A percentile compares a stretch with the other conserved stretches of the same genome.
phyloP scores from a whole-genome alignment of 1,140 invertebrate genomes.

The Holotrichia oblita region DNA sequence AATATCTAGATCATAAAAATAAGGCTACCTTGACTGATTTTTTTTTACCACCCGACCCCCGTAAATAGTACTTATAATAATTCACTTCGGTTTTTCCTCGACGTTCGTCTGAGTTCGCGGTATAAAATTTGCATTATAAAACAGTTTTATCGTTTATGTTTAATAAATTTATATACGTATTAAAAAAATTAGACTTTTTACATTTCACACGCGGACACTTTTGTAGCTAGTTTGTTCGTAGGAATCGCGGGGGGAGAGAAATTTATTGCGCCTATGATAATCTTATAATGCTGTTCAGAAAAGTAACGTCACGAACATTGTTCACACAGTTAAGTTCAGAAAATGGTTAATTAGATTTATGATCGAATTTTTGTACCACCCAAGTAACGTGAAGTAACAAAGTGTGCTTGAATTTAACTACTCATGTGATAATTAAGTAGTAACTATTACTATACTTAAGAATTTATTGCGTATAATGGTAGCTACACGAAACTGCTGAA shows the following conservation, averaged over 20 bases:
- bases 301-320: not conserved
- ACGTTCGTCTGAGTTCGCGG: not conserved
- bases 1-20: constrained; percentile 36
- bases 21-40: constrained; percentile 17
- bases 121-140: constrained; percentile 32
- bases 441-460: too few relatives aligned
- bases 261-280: not conserved
- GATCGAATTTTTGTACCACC: too few relatives aligned
- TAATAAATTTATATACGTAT: constrained; percentile 1
- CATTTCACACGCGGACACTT: constrained; percentile 18
- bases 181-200: constrained; percentile 18
- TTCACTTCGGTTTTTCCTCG: constrained; percentile 18
- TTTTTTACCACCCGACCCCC: not conserved
- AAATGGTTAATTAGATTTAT: too few relatives aligned
- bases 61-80: not conserved
- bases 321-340: not conserved
- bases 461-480: too few relatives aligned
- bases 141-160: constrained; percentile 17
- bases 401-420: too few relatives aligned
- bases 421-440: too few relatives aligned
- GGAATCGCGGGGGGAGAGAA: not conserved
- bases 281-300: not conserved
- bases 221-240: not conserved
- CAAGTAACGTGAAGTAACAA: too few relatives aligned
- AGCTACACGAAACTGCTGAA: too few relatives aligned